Percentiles rank a stretch among this genome's conserved stretches.
These are phyloP conservation scores for Gallinago nigripennis DNA, from an alignment of 2,797 vertebrate species.

Conservation along the genomic window DNA sequence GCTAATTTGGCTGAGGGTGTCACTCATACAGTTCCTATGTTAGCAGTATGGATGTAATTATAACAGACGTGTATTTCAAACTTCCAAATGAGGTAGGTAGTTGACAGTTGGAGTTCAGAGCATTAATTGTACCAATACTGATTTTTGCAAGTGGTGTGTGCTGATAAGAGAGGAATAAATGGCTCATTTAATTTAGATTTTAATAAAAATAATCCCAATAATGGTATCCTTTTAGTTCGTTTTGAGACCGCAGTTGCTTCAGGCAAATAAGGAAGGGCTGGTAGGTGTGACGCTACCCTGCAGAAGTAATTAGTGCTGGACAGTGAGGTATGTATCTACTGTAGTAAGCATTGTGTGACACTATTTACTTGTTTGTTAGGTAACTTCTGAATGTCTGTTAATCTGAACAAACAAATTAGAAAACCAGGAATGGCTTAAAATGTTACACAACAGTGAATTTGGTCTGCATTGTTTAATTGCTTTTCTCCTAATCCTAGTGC, in stretches of 20 bases:
- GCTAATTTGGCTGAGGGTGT: background rate
- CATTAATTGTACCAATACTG: background rate
- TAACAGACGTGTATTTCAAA: background rate
- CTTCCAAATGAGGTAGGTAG: background rate
- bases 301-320: background rate
- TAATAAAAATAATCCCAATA: background rate
- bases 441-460: background rate
- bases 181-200: background rate
- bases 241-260: background rate
- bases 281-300: background rate
- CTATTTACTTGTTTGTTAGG: background rate
- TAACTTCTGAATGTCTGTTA: background rate
- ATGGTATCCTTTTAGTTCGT: background rate
- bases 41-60: background rate
- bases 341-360: background rate
- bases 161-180: background rate
- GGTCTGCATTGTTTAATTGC: background rate
- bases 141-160: background rate
- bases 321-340: background rate
- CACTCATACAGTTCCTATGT: background rate
- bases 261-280: background rate
- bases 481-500: background rate
- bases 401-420: constrained; percentile 14
- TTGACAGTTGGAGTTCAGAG: background rate
- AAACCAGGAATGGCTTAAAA: background rate